phyloP scores from a whole-genome alignment of 2,888 invertebrate genomes.

The Idaea biselata region DNA sequence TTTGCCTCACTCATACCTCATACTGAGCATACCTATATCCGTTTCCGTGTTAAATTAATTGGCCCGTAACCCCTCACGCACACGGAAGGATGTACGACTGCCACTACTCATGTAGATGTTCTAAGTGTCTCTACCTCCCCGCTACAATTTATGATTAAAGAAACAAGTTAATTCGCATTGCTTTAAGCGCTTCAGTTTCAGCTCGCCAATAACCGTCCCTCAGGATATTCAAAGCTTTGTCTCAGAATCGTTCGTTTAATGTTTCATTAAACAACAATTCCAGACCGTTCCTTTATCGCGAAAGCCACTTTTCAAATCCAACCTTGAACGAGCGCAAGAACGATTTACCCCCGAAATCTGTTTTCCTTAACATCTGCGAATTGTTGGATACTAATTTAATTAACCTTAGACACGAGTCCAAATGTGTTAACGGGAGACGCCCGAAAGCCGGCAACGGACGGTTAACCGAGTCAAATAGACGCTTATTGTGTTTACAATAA shows the following conservation, averaged over 20 bases:
- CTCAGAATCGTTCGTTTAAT: conserved; percentile 9
- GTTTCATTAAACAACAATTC: conserved; percentile 13
- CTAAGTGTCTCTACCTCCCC: conserved; percentile 39
- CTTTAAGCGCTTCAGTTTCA: conserved; percentile 4
- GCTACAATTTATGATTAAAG: conserved; percentile 1
- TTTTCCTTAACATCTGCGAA: conserved; percentile 59
- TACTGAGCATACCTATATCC: conserved; percentile 50
- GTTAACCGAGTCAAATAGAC: conserved; percentile 41
- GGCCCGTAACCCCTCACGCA: conserved; percentile 57
- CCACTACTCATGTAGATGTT: conserved; percentile 75
- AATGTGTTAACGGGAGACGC: conserved; percentile 75
- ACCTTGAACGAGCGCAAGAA: conserved; percentile 14
- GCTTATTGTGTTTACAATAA: conserved; percentile 48
- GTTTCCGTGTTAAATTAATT: conserved; percentile 78
- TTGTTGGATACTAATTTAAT: conserved; percentile 76
- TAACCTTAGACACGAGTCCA: conserved; percentile 77
- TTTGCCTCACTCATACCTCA: conserved; percentile 57
- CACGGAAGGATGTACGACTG: conserved; percentile 74
- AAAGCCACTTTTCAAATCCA: conserved; percentile 20
- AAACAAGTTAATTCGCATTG: not conserved
- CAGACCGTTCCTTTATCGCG: conserved; percentile 12
- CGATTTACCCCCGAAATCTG: conserved; percentile 43
- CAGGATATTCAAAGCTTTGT: conserved; percentile 5
- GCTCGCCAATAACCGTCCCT: conserved; percentile 11
- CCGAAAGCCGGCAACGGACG: conserved; percentile 48